A percentile compares a stretch with the other conserved stretches of the same genome.
Evolutionary conservation across 2,888 invertebrate species (phyloP).

Genomic region (Willowsia nigromaculata): DNA sequence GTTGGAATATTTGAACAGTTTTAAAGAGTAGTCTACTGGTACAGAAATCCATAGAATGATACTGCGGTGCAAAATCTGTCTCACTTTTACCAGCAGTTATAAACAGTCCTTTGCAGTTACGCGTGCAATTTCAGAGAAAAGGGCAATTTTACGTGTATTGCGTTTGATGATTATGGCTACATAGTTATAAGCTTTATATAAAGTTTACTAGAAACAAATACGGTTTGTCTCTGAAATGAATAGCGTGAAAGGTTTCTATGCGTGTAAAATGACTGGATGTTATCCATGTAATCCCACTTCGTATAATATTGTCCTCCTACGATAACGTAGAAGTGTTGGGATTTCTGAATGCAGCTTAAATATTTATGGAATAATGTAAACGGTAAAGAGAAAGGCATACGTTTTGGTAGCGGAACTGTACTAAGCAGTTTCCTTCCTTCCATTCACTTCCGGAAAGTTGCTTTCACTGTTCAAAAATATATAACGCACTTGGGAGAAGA

Average conservation of each 20-base stretch:
- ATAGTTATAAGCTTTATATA: too few relatives aligned
- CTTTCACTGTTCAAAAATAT: conserved; percentile 57
- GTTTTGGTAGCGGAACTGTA: background rate
- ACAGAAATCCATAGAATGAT: background rate
- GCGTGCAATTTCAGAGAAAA: conserved; percentile 13
- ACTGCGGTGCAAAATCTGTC: background rate
- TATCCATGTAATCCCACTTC: conserved; percentile 10
- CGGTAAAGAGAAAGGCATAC: background rate
- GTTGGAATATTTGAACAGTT: conserved; percentile 28
- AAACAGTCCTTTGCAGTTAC: background rate
- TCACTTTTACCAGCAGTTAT: background rate
- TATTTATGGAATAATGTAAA: conserved; percentile 62
- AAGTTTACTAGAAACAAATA: conserved; percentile 53
- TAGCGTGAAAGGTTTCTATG: background rate
- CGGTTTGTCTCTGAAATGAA: background rate
- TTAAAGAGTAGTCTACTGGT: background rate
- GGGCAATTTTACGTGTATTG: background rate
- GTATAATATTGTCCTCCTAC: conserved; percentile 26
- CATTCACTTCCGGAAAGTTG: conserved; percentile 59
- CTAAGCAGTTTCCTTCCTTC: conserved; percentile 48
- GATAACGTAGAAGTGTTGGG: conserved; percentile 63
- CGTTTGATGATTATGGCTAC: conserved; percentile 5
- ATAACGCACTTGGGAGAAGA: conserved; percentile 67
- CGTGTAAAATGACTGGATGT: background rate
- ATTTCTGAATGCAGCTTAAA: conserved; percentile 63